Evolutionary conservation across 2,113 vertebrate genomes (phyloP).

Genomic region (Asarcornis scutulata): DNA sequence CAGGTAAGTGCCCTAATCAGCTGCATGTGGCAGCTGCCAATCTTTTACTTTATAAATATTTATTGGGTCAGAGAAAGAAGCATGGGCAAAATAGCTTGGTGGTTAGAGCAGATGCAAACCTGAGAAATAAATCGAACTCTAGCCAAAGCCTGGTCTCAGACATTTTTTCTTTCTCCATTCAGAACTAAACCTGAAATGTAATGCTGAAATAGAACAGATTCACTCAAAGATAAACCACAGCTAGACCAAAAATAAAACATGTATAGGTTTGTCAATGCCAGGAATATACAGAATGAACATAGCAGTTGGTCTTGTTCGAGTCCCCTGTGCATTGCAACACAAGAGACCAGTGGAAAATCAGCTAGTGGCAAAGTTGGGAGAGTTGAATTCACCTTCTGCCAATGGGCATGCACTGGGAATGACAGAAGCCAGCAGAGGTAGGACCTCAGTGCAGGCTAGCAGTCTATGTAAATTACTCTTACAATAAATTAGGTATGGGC

Average conservation of each 20-base stretch:
- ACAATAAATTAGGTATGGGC: not conserved
- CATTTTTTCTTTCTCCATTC: not conserved
- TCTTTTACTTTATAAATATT: not conserved
- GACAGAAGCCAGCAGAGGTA: not conserved
- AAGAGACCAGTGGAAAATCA: not conserved
- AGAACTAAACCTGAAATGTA: not conserved
- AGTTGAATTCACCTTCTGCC: not conserved
- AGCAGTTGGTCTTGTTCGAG: not conserved
- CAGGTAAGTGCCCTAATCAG: not conserved
- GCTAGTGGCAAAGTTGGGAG: fast-evolving
- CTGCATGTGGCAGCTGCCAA: not conserved
- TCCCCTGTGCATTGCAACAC: not conserved
- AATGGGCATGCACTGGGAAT: not conserved
- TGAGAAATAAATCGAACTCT: not conserved
- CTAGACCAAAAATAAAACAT: not conserved
- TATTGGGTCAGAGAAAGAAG: not conserved
- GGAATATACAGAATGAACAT: not conserved
- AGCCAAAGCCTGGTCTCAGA: not conserved
- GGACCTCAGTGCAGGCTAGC: not conserved
- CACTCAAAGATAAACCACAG: not conserved
- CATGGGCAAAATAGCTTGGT: not conserved
- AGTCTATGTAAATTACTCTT: not conserved
- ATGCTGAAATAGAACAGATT: not conserved
- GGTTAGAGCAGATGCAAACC: not conserved
- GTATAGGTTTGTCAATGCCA: not conserved